A percentile compares a stretch with the other conserved stretches of the same genome.
Evolutionary conservation across 2,797 vertebrate species (phyloP).

Genomic region (Remorina albescens): DNA sequence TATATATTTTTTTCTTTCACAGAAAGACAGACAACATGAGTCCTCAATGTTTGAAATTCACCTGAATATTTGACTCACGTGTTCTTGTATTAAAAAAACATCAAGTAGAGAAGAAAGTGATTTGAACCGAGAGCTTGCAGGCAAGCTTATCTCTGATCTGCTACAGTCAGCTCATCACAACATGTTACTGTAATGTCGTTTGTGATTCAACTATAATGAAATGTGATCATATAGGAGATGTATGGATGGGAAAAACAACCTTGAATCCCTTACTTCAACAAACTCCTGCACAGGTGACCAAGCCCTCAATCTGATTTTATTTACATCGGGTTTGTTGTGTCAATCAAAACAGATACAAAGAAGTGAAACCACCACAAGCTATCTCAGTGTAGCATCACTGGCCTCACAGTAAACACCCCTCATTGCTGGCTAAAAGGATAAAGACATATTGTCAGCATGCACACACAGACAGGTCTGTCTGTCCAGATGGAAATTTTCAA

Average conservation of each 20-base stretch:
- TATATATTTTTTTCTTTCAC: not conserved
- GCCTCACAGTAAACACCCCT: not conserved
- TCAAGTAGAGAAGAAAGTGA: not conserved
- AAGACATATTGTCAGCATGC: too few relatives aligned
- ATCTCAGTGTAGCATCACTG: not conserved
- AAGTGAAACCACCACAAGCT: slow-evolving; percentile 1
- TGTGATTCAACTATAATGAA: too few relatives aligned
- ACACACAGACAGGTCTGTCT: slow-evolving; percentile 4
- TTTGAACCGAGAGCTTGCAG: not conserved
- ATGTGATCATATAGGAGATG: not conserved
- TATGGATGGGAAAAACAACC: not conserved
- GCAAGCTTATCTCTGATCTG: not conserved
- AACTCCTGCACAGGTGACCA: not conserved
- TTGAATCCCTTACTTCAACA: not conserved
- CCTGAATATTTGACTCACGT: not conserved
- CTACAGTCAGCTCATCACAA: not conserved
- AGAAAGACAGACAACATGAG: too few relatives aligned
- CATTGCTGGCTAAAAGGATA: not conserved
- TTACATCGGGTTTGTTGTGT: slow-evolving; percentile 3
- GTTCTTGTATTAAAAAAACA: not conserved
- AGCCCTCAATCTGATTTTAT: not conserved
- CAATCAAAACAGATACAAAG: slow-evolving; percentile 21
- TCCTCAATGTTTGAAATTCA: not conserved
- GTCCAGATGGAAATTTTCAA: not conserved
- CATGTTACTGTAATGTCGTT: not conserved